Percentiles rank a stretch among this genome's conserved stretches.
phyloP scores from a whole-genome alignment of 2,888 invertebrate genomes.

The Pammene aurita region DNA sequence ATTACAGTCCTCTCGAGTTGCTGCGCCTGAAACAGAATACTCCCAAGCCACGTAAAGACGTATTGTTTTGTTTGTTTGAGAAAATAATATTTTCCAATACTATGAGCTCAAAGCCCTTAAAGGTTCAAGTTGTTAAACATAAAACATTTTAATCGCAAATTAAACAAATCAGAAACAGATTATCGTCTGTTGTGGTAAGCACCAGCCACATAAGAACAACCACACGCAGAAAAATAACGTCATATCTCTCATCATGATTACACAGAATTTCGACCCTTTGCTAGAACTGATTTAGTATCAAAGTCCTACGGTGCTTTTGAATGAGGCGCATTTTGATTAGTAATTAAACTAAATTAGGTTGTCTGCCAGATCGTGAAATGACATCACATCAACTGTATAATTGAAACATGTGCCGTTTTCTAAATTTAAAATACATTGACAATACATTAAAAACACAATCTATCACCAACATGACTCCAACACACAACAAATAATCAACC shows the following conservation, averaged over 20 bases:
- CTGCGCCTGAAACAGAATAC: too few species aligned
- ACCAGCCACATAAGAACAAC: not conserved
- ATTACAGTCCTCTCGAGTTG: too few species aligned
- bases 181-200: not conserved
- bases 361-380: conserved; percentile 26
- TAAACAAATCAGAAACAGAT: not conserved
- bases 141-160: not conserved
- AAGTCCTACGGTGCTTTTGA: not conserved
- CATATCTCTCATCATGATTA: not conserved
- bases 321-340: conserved; percentile 8
- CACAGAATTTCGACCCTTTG: not conserved
- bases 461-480: too few species aligned
- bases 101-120: too few species aligned
- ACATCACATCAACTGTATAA: conserved; percentile 24
- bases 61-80: too few species aligned
- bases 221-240: not conserved
- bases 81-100: too few species aligned
- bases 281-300: not conserved
- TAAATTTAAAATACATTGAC: too few species aligned
- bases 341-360: conserved; percentile 35
- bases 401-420: too few species aligned
- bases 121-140: too few species aligned
- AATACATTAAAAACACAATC: too few species aligned
- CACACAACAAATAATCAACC: too few species aligned
- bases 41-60: too few species aligned